Conservation (phyloP, 92 coral and sea anemone species). For the Phenganax marumi region DNA sequence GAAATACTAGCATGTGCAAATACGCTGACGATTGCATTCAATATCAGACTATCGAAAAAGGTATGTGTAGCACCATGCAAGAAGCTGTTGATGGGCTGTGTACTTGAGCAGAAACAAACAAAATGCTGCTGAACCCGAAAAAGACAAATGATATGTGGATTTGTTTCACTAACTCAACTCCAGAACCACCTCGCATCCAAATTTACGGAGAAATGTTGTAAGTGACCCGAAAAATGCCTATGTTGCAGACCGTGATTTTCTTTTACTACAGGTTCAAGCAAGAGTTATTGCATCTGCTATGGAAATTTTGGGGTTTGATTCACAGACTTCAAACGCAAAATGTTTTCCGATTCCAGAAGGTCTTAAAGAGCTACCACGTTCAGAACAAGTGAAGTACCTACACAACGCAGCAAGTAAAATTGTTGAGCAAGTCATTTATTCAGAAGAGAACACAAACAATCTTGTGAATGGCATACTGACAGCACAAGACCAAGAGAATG, state of each 20-base stretch:
- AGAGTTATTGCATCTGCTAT: conserved; percentile 66
- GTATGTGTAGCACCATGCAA: too few relatives aligned
- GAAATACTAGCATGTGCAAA: too few relatives aligned
- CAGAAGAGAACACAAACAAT: conserved; percentile 39
- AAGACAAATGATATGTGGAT: too few relatives aligned
- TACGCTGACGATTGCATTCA: too few relatives aligned
- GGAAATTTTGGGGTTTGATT: conserved; percentile 30
- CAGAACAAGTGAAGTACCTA: conserved; percentile 41
- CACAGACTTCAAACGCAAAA: conserved; percentile 25
- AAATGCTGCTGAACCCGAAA: too few relatives aligned
- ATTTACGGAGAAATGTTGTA: conserved; percentile 69
- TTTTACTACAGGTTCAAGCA: conserved; percentile 63
- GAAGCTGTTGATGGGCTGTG: too few relatives aligned
- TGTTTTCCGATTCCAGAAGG: conserved; percentile 26
- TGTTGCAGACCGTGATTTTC: conserved; percentile 64
- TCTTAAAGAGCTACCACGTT: conserved; percentile 26
- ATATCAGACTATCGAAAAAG: too few relatives aligned
- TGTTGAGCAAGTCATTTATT: conserved; percentile 51
- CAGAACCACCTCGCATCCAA: too few relatives aligned
- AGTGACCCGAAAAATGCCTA: conserved; percentile 65
- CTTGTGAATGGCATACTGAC: conserved; percentile 43
- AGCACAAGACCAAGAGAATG: conserved; percentile 54
- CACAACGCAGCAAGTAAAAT: conserved; percentile 47
- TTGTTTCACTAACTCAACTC: too few relatives aligned
- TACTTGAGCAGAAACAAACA: too few relatives aligned